Conservation (phyloP, 2,113 vertebrate genomes). For the Nibea albiflora region DNA sequence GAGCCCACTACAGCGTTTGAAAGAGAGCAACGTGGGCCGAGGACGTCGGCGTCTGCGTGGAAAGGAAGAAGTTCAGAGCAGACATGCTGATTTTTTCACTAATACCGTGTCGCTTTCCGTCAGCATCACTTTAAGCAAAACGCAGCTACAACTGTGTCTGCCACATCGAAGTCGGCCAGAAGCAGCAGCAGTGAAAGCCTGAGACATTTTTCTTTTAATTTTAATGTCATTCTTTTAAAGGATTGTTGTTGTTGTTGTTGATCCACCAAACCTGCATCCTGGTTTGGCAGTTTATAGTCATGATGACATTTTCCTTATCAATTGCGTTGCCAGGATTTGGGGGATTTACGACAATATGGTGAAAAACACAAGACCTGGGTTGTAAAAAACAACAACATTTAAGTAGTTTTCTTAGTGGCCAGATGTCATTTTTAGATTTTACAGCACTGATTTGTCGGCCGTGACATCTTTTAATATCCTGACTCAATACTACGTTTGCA, state of each 20-base stretch:
- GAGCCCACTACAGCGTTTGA: too few relatives aligned
- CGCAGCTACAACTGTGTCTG: neutral
- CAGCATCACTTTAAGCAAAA: neutral
- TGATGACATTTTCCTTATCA: neutral
- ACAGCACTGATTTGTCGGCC: neutral
- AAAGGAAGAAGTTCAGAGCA: too few relatives aligned
- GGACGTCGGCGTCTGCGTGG: too few relatives aligned
- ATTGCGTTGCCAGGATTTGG: neutral
- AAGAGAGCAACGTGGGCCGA: too few relatives aligned
- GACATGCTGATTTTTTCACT: constrained; percentile 10
- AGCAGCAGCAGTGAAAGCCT: neutral
- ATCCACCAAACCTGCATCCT: neutral
- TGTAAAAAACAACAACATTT: neutral
- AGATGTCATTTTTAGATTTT: neutral
- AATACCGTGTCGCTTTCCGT: neutral
- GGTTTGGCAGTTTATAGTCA: neutral
- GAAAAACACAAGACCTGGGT: neutral
- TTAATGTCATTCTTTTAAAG: neutral
- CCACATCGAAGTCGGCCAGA: neutral
- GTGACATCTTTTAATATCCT: neutral
- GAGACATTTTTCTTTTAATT: neutral
- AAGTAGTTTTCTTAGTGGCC: too few relatives aligned
- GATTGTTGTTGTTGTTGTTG: too few relatives aligned
- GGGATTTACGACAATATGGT: neutral
- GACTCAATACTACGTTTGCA: neutral